Evolutionary conservation across 2,113 vertebrate genomes (phyloP).

Genomic region (Balaenoptera acutorostrata): DNA sequence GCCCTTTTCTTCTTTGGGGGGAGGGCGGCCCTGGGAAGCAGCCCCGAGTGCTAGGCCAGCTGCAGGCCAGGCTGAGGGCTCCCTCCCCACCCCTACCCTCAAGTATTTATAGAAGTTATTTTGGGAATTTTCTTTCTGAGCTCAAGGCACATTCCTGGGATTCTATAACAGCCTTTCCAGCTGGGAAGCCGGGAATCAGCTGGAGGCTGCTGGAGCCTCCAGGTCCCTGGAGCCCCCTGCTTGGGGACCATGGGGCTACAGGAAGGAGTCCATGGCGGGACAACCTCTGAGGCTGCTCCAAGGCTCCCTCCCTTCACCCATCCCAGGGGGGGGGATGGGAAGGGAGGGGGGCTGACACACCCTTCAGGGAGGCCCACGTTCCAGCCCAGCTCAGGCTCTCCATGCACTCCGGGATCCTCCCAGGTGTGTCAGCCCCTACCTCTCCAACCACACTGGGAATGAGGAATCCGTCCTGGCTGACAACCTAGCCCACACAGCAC

Average conservation of each 20-base stretch:
- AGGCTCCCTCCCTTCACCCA: neutral
- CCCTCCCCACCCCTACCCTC: constrained; percentile 34
- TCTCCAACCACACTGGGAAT: neutral
- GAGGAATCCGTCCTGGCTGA: neutral
- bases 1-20: neutral
- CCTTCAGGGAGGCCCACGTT: neutral
- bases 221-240: neutral
- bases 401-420: accelerated
- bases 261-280: neutral
- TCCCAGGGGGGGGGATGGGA: neutral
- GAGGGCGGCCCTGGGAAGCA: neutral
- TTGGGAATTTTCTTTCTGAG: constrained; percentile 78
- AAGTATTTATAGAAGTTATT: constrained; percentile 80
- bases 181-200: constrained; percentile 75
- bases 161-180: constrained; percentile 76
- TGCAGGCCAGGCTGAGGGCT: neutral
- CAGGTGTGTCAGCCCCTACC: neutral
- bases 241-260: neutral
- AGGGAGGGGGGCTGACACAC: neutral
- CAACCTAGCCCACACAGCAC: neutral
- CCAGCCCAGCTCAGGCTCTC: neutral
- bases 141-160: constrained; percentile 80
- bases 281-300: neutral
- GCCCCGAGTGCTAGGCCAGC: neutral
- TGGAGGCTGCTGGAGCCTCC: constrained; percentile 11